Conservation (phyloP, 1,140 invertebrate species). For the Centruroides vittatus region DNA sequence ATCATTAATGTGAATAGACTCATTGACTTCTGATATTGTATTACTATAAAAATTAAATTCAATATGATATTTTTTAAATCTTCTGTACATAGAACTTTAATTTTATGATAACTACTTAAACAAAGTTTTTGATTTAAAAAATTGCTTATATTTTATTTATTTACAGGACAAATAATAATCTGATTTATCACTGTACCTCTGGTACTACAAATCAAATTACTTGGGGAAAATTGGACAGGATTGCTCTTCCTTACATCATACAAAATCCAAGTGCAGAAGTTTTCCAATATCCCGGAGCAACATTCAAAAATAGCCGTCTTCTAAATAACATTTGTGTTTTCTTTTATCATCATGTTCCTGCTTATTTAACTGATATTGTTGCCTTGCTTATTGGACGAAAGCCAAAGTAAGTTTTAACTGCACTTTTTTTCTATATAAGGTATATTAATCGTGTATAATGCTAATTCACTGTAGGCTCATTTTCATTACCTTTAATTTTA, state of each 20-base stretch:
- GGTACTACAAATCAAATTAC: conserved; percentile 72
- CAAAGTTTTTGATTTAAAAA: too few species aligned
- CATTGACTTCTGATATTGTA: too few species aligned
- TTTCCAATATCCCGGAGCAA: conserved; percentile 10
- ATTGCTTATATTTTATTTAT: conserved; percentile 8
- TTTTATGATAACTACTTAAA: too few species aligned
- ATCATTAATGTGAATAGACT: too few species aligned
- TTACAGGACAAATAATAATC: conserved; percentile 43
- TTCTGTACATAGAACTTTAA: too few species aligned
- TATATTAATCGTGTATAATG: too few species aligned
- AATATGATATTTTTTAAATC: too few species aligned
- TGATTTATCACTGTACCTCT: conserved; percentile 77
- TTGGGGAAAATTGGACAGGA: conserved; percentile 42
- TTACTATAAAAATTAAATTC: too few species aligned
- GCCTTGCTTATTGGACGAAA: conserved; percentile 52
- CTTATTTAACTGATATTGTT: conserved; percentile 58
- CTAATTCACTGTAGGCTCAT: too few species aligned
- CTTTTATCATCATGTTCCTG: conserved; percentile 72
- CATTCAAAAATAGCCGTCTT: conserved; percentile 33
- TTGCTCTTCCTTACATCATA: conserved; percentile 8
- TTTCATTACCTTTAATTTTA: too few species aligned
- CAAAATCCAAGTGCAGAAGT: conserved; percentile 15
- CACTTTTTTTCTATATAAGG: too few species aligned
- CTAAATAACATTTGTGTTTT: conserved; percentile 57
- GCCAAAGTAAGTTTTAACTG: conserved; percentile 50